Evolutionary conservation across 2,113 vertebrate genomes (phyloP).

Genomic region (Apteryx mantelli): DNA sequence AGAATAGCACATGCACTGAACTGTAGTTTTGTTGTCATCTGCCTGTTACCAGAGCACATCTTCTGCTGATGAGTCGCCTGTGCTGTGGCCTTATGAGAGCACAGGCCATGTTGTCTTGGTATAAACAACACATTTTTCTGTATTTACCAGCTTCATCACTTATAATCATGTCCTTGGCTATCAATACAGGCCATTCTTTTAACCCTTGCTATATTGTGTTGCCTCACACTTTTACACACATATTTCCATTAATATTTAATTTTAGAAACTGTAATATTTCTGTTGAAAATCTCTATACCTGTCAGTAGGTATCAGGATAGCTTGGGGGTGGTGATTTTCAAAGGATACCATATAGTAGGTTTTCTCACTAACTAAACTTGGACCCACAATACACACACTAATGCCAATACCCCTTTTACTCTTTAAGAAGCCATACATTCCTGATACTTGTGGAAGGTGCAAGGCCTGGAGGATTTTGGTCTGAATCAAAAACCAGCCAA

Average conservation of each 20-base stretch:
- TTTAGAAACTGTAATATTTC: background rate
- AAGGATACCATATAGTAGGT: background rate
- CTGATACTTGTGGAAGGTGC: background rate
- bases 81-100: background rate
- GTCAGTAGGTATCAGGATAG: background rate
- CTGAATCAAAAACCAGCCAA: background rate
- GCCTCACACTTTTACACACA: background rate
- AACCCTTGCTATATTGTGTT: background rate
- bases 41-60: background rate
- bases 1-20: fast-evolving
- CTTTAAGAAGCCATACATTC: background rate
- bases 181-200: background rate
- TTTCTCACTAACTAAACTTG: background rate
- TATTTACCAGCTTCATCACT: background rate
- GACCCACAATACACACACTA: background rate
- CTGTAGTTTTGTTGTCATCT: background rate
- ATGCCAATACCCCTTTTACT: background rate
- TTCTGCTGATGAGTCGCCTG: background rate
- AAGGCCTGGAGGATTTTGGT: background rate
- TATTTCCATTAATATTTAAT: background rate
- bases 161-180: background rate
- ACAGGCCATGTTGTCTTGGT: background rate
- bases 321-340: background rate
- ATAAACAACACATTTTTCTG: background rate
- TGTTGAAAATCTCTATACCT: background rate